Conservation (phyloP, 2,797 vertebrate genomes). For the Bradypus variegatus region DNA sequence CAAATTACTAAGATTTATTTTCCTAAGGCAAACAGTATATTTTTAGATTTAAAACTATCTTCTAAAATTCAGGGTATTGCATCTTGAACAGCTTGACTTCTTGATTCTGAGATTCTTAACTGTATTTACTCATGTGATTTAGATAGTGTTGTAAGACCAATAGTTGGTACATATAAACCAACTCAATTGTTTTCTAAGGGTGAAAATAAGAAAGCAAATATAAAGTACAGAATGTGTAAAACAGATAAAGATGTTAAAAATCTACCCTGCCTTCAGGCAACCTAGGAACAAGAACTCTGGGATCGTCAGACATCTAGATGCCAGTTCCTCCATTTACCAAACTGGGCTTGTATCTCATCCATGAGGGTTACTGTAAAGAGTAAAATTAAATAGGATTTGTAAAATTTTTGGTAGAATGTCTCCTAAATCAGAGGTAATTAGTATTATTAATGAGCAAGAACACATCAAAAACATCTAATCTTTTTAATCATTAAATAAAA, state of each 20-base stretch:
- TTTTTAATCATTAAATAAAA: not conserved
- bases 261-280: not conserved
- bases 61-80: not conserved
- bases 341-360: not conserved
- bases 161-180: not conserved
- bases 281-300: not conserved
- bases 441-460: not conserved
- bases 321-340: not conserved
- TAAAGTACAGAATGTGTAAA: not conserved
- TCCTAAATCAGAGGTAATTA: not conserved
- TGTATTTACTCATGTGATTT: conserved; percentile 3
- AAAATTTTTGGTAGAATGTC: not conserved
- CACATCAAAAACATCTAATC: not conserved
- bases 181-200: not conserved
- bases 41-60: conserved; percentile 14
- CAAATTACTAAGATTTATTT: not conserved
- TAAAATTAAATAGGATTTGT: not conserved
- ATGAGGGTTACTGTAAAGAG: not conserved
- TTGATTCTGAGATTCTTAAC: not conserved
- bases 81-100: not conserved
- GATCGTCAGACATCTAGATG: not conserved
- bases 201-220: not conserved
- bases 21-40: not conserved
- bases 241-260: not conserved
- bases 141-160: not conserved